Percentiles rank a stretch among this genome's conserved stretches.
Conservation (phyloP, 2,113 vertebrate genomes). For the Osmerus mordax region DNA sequence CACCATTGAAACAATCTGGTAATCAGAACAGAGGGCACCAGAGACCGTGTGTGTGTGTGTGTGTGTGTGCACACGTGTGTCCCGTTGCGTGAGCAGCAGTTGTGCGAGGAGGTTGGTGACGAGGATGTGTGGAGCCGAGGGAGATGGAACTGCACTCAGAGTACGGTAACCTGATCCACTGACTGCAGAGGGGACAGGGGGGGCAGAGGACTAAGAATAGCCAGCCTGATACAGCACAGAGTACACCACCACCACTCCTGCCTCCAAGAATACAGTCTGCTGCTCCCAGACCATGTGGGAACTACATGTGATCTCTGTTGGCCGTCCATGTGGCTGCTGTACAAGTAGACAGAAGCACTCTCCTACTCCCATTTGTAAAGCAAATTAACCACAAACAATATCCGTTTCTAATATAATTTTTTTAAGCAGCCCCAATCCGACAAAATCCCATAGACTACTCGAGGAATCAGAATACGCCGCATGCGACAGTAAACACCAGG, state of each 20-base stretch:
- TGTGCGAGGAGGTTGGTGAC: constrained; percentile 8
- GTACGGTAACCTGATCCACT: constrained; percentile 64
- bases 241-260: constrained; percentile 31
- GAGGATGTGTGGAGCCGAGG: constrained; percentile 13
- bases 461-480: constrained; percentile 37
- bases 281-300: constrained; percentile 42
- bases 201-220: constrained; percentile 65
- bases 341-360: constrained; percentile 8
- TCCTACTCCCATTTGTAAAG: background rate
- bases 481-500: constrained; percentile 60
- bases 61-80: background rate
- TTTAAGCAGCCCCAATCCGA: background rate
- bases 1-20: constrained; percentile 36
- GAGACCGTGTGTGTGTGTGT: background rate
- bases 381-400: background rate
- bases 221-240: constrained; percentile 42
- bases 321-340: constrained; percentile 27
- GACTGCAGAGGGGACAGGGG: constrained; percentile 62
- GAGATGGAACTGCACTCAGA: constrained; percentile 45
- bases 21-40: constrained; percentile 28
- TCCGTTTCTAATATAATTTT: background rate
- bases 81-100: constrained; percentile 27
- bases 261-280: constrained; percentile 36
- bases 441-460: constrained; percentile 1
- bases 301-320: constrained; percentile 13